These are phyloP conservation scores for Ahaetulla prasina DNA, from an alignment of 2,113 vertebrate species.

Conservation along the genomic window DNA sequence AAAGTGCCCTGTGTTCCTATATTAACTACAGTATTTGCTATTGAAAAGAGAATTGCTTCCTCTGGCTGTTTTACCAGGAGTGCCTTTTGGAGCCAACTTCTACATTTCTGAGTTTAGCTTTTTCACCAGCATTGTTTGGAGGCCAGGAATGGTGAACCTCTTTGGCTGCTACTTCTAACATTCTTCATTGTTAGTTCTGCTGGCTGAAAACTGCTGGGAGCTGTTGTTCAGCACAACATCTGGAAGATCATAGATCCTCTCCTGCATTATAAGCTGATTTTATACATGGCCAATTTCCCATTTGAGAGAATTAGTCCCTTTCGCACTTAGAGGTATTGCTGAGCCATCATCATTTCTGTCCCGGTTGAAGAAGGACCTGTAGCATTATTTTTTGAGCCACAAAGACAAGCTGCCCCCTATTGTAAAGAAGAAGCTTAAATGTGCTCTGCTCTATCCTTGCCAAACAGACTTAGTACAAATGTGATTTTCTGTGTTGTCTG, in stretches of 20 bases:
- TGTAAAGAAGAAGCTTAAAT: constrained; percentile 11
- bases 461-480: constrained; percentile 62
- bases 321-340: not conserved
- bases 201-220: not conserved
- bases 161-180: not conserved
- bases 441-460: constrained; percentile 16
- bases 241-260: not conserved
- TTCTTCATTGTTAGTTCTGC: not conserved
- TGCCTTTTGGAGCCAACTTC: not conserved
- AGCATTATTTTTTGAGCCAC: not conserved
- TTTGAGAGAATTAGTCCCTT: not conserved
- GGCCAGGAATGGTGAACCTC: not conserved
- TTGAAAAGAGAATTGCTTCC: not conserved
- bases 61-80: not conserved
- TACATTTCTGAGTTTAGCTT: not conserved
- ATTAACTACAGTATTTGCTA: not conserved
- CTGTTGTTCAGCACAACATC: not conserved
- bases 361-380: not conserved
- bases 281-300: not conserved
- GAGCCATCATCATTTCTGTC: not conserved
- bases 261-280: not conserved
- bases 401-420: not conserved
- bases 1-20: not conserved
- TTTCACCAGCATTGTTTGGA: not conserved
- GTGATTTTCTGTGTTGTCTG: constrained; percentile 63